phyloP scores from a whole-genome alignment of 2,113 vertebrate species.

The Pristiophorus japonicus region DNA sequence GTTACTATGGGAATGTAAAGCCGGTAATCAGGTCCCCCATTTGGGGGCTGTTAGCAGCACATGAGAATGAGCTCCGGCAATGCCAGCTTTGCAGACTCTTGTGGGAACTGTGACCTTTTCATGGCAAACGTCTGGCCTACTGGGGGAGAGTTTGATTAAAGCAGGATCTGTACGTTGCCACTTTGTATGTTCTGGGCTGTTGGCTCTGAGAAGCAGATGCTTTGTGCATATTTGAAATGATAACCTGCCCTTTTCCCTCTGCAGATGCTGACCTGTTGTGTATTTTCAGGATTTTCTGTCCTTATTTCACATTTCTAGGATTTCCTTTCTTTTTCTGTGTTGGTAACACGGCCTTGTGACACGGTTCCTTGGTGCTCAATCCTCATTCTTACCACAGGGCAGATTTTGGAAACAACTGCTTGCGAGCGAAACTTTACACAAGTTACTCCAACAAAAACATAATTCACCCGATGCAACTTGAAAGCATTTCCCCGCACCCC shows the following conservation, averaged over 20 bases:
- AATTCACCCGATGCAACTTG: neutral
- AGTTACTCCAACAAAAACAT: neutral
- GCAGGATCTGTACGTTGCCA: neutral
- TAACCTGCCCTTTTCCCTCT: neutral
- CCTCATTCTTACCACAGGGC: neutral
- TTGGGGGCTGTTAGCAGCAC: neutral
- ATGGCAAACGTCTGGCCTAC: neutral
- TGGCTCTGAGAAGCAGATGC: neutral
- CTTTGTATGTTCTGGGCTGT: neutral
- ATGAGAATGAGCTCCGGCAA: neutral
- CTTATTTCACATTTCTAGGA: neutral
- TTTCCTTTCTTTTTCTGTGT: neutral
- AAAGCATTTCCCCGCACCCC: no score
- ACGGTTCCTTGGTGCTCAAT: neutral
- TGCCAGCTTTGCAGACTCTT: neutral
- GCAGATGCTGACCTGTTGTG: neutral
- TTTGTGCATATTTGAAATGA: no score
- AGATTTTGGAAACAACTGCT: neutral
- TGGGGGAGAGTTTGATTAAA: neutral
- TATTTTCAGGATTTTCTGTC: neutral
- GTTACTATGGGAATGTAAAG: slow-evolving; percentile 34
- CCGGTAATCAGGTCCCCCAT: neutral
- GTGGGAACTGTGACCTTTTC: neutral
- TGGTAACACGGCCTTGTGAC: neutral
- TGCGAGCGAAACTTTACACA: neutral